Conservation (phyloP, 2,113 vertebrate species). For the Camarhynchus parvulus region DNA sequence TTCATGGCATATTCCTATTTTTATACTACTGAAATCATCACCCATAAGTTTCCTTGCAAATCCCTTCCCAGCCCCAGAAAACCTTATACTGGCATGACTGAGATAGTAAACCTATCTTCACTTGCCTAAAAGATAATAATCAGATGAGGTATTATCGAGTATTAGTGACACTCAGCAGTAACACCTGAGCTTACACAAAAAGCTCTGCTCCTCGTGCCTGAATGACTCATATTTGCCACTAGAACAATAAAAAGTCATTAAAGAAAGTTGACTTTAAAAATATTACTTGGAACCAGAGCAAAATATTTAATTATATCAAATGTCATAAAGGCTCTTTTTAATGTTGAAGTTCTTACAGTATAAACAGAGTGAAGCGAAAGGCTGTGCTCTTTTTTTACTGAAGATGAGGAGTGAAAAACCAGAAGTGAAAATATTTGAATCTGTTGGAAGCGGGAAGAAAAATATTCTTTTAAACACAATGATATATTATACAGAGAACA, state of each 20-base stretch:
- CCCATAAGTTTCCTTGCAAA: background rate
- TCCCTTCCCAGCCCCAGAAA: background rate
- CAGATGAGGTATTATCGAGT: background rate
- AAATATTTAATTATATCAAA: background rate
- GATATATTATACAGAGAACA: background rate
- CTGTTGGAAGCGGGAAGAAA: background rate
- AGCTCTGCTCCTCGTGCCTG: background rate
- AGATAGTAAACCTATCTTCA: background rate
- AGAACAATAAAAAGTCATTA: constrained; percentile 13
- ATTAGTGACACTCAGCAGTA: background rate
- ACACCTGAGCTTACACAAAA: background rate
- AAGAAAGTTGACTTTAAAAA: constrained; percentile 18
- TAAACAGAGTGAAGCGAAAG: background rate
- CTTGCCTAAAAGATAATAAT: background rate
- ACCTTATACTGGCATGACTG: background rate
- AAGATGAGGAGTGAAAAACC: background rate
- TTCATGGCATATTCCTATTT: background rate
- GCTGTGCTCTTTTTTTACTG: background rate
- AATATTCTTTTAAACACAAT: constrained; percentile 21
- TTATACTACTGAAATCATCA: background rate
- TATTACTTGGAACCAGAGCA: background rate
- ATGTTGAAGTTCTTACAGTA: background rate
- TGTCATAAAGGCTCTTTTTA: background rate
- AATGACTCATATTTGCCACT: constrained; percentile 23
- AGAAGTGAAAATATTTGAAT: constrained; percentile 20